phyloP scores from a whole-genome alignment of 1,140 invertebrate species.

The Gryllus bimaculatus region DNA sequence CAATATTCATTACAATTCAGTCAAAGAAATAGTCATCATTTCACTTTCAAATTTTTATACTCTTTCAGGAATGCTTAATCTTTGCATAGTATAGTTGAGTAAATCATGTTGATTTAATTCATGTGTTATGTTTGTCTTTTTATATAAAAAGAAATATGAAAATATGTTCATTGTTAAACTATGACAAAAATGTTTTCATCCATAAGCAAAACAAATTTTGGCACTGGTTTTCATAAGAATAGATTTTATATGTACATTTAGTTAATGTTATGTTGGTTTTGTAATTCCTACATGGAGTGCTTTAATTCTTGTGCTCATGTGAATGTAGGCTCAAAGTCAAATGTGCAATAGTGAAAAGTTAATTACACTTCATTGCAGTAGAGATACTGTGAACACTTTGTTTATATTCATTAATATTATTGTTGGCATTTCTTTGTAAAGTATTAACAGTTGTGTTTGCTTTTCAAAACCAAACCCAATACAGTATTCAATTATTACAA shows the following conservation, averaged over 20 bases:
- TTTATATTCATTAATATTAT: neutral
- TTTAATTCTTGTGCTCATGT: neutral
- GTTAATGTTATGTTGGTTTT: neutral
- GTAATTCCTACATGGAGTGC: neutral
- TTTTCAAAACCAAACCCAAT: neutral
- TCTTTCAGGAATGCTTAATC: neutral
- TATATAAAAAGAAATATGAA: slow-evolving; percentile 4
- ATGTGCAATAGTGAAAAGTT: slow-evolving; percentile 10
- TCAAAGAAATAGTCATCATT: neutral
- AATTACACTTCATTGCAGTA: neutral
- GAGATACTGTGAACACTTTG: neutral
- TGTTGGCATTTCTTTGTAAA: neutral
- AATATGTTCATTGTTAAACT: neutral
- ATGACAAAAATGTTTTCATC: neutral
- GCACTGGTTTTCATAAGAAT: neutral
- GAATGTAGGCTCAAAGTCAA: slow-evolving; percentile 10
- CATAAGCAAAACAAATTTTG: neutral
- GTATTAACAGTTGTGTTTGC: neutral
- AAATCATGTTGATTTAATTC: neutral
- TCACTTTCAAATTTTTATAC: neutral
- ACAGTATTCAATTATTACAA: slow-evolving; percentile 1
- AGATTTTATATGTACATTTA: slow-evolving; percentile 5
- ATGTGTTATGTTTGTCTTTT: neutral
- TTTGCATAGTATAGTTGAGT: neutral
- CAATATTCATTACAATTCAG: neutral